Evolutionary conservation across 2,113 vertebrate genomes (phyloP).

Genomic region (Cyprinodon variegatus): DNA sequence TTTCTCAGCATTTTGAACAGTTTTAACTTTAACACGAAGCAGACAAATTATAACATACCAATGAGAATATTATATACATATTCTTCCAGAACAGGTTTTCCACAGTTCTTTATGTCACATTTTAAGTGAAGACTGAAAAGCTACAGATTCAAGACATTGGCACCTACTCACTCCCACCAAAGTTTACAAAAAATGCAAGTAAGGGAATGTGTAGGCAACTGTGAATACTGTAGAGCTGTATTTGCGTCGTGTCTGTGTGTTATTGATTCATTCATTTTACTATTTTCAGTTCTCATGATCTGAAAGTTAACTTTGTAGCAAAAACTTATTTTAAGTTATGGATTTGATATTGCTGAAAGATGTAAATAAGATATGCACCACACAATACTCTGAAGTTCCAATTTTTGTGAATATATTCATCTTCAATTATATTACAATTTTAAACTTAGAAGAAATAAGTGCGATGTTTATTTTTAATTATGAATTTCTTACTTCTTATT

Average conservation of each 20-base stretch:
- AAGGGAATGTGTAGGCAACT: conserved; percentile 57
- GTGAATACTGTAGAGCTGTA: conserved; percentile 53
- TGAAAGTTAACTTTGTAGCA: background rate
- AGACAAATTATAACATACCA: background rate
- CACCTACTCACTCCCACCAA: conserved; percentile 61
- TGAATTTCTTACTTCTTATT: too few species aligned
- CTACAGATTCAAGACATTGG: conserved; percentile 23
- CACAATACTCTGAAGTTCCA: background rate
- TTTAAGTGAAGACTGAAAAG: conserved; percentile 36
- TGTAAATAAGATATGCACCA: too few species aligned
- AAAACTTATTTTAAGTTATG: background rate
- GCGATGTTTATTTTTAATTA: background rate
- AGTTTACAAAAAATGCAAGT: conserved; percentile 47
- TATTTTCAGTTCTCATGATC: background rate
- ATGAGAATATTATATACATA: background rate
- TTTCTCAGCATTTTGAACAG: background rate
- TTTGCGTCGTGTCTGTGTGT: conserved; percentile 6
- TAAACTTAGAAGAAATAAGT: background rate
- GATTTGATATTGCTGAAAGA: background rate
- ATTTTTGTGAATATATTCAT: background rate
- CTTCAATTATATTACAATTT: background rate
- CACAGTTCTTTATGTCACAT: background rate
- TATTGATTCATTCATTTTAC: conserved; percentile 31
- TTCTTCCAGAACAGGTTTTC: background rate
- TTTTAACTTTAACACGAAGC: background rate